Percentiles rank a stretch among this genome's conserved stretches.
Conservation (phyloP, 2,888 invertebrate genomes). For the Anodontia alba region DNA sequence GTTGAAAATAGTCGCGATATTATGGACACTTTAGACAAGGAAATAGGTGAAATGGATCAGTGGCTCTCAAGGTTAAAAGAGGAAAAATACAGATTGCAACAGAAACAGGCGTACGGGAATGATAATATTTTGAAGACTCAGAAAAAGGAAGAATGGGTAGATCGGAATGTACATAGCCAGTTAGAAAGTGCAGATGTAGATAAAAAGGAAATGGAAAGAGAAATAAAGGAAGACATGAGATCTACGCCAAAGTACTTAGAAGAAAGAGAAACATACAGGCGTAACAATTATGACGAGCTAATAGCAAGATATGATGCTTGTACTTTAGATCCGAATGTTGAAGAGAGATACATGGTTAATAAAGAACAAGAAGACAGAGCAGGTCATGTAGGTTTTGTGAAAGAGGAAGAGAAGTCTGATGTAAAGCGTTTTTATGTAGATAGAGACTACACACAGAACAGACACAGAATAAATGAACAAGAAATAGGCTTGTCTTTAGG, state of each 20-base stretch:
- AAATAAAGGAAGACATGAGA: not conserved
- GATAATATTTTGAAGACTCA: not conserved
- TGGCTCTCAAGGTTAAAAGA: not conserved
- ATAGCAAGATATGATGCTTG: not conserved
- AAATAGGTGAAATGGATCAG: not conserved
- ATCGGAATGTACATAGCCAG: not conserved
- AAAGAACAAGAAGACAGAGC: not conserved
- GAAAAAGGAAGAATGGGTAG: not conserved
- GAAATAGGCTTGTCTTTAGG: not conserved
- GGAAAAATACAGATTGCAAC: not conserved
- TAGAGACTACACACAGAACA: not conserved
- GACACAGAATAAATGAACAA: not conserved
- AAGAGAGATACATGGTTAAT: not conserved
- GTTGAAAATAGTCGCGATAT: not conserved
- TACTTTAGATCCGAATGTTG: not conserved
- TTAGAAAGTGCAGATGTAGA: not conserved
- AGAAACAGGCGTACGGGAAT: not conserved
- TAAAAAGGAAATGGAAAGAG: not conserved
- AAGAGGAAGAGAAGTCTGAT: not conserved
- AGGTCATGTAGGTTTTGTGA: not conserved
- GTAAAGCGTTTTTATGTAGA: not conserved
- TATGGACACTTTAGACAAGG: not conserved
- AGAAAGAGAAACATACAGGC: not conserved
- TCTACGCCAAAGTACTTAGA: not conserved
- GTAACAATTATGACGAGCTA: not conserved